Conservation (phyloP, 2,113 vertebrate species). For the human region DNA sequence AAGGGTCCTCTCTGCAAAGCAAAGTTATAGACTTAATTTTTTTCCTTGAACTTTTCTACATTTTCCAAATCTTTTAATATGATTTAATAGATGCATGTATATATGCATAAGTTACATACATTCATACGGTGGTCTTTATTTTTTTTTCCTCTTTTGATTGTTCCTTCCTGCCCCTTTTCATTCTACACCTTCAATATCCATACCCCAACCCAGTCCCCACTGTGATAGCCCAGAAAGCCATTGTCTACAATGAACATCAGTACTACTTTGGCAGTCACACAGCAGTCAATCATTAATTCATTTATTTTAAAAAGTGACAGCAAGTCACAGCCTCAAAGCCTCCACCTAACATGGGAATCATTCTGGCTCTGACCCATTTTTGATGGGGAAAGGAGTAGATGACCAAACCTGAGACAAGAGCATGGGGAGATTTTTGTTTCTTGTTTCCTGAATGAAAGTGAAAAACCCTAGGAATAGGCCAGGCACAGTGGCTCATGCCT, state of each 20-base stretch:
- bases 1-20: not conserved
- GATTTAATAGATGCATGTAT: not conserved
- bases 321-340: not conserved
- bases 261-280: not conserved
- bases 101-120: not conserved
- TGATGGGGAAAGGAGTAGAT: not conserved
- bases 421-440: not conserved
- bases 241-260: not conserved
- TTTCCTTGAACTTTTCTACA: not conserved
- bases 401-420: not conserved
- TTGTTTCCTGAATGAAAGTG: not conserved
- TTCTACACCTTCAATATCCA: no score
- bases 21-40: not conserved
- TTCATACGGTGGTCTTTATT: not conserved
- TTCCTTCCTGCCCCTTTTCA: not conserved
- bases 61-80: conserved; percentile 15
- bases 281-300: not conserved
- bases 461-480: not conserved
- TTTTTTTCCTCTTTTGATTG: not conserved
- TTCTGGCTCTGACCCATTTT: not conserved
- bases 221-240: not conserved
- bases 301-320: not conserved
- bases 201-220: not conserved
- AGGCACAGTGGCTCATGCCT: no score
- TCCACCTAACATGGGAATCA: not conserved